Evolutionary conservation across 2,888 invertebrate species (phyloP).

Genomic region (Neoscelio sp.): DNA sequence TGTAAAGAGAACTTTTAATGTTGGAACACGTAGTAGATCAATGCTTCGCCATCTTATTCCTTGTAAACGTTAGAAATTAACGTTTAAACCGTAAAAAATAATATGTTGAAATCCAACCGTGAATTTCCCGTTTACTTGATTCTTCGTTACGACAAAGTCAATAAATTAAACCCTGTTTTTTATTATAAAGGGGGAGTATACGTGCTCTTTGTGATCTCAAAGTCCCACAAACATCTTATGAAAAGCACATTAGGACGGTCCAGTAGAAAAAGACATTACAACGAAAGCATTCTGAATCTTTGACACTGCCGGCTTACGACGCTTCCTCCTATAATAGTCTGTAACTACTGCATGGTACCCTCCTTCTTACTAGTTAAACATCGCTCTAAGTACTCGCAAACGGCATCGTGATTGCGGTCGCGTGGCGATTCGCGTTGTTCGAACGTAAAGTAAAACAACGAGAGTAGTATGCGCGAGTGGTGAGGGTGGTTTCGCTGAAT

Average conservation of each 20-base stretch:
- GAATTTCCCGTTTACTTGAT: too few relatives aligned
- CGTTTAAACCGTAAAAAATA: too few relatives aligned
- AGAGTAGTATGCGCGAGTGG: conserved; percentile 69
- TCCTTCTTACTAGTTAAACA: conserved; percentile 81
- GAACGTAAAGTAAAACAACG: conserved; percentile 80
- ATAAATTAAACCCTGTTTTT: too few relatives aligned
- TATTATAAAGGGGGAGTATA: too few relatives aligned
- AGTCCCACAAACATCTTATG: too few relatives aligned
- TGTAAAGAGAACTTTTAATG: too few relatives aligned
- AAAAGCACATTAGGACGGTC: conserved; percentile 17
- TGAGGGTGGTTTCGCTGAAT: conserved; percentile 81
- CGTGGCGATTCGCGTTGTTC: conserved; percentile 81
- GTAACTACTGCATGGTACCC: conserved; percentile 67
- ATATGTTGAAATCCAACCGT: too few relatives aligned
- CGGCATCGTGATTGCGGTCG: conserved; percentile 82
- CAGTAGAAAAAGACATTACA: conserved; percentile 39
- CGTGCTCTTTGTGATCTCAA: too few relatives aligned
- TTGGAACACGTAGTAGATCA: too few relatives aligned
- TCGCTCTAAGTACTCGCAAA: conserved; percentile 80
- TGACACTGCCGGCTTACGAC: conserved; percentile 8
- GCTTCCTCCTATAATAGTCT: conserved; percentile 37
- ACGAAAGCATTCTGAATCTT: conserved; percentile 54
- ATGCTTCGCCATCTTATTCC: too few relatives aligned
- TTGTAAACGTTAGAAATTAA: too few relatives aligned
- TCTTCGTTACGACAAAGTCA: too few relatives aligned